phyloP scores from a whole-genome alignment of 2,113 vertebrate genomes.

The Aegithalos caudatus region DNA sequence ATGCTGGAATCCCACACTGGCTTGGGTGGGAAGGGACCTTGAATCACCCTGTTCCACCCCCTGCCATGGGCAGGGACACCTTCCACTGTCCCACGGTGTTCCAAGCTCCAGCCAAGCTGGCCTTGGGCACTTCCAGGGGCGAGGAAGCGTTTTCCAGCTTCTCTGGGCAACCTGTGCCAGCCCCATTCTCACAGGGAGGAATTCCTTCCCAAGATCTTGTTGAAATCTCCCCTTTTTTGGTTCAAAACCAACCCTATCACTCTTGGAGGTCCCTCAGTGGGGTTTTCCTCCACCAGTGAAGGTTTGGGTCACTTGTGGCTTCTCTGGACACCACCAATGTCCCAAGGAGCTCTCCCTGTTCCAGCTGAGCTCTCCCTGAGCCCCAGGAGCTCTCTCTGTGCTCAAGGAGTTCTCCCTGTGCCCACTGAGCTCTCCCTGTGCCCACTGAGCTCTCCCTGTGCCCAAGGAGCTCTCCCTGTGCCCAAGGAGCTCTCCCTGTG shows the following conservation, averaged over 20 bases:
- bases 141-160: not conserved
- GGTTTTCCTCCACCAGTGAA: not conserved
- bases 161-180: not conserved
- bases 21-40: not conserved
- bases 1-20: not conserved
- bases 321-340: not conserved
- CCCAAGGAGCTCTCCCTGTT: not conserved
- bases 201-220: not conserved
- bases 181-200: not conserved
- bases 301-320: rapidly evolving
- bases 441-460: not conserved
- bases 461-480: rapidly evolving
- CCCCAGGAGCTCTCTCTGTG: rapidly evolving
- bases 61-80: not conserved
- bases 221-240: not conserved
- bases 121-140: not conserved
- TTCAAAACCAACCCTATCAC: not conserved
- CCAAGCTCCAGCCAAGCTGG: not conserved
- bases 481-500: rapidly evolving
- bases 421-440: rapidly evolving
- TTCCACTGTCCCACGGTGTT: not conserved
- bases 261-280: rapidly evolving
- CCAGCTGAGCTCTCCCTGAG: rapidly evolving
- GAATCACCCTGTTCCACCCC: not conserved
- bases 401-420: no score